Base-by-base conservation (phyloP, 2,888 invertebrate species). In the Cerastis rubricosa region DNA sequence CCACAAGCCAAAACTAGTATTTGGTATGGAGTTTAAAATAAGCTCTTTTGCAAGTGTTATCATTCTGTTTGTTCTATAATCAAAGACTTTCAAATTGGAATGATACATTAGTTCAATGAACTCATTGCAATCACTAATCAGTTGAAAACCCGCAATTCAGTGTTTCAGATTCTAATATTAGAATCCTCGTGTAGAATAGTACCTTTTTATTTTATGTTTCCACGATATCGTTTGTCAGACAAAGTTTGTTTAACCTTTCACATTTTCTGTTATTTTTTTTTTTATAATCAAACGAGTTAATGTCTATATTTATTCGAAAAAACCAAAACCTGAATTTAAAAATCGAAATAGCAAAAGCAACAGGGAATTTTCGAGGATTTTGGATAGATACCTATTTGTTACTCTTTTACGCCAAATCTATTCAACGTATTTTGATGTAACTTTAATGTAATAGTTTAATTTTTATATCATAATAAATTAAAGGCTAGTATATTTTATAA, bases 231-330 rank as follows among this genome's bases (percentile, higher is more conserved):
- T 29, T n/a, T 47, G n/a, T 59, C 40, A 59, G 5, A 29, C 17
- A 29, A 43, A 5, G 1, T 75, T 67, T 61, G 7, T 29, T 29
- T 43, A n/a, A 61, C 22, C 43, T 63, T 67, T 51, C 22, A 45
- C 22, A 65, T 78, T 57, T 64, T n/a, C 22, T 54, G 43, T 65
- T n/a, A n/a, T n/a, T n/a, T n/a, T n/a, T n/a, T n/a, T 71, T 71
- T 65, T 22, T n/a, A 3, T 57, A 35, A 54, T 35, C 22, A 63
- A 54, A 40, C 22, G 22, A 49, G n/a, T 47, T 57, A 0, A 17
- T 49, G 11, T 19, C 40, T 1, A 9, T 49, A 19, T 35, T 67
- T 59, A 59, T 9, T 61, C 43, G 4, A 6, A 45, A 11, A 29
- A 76, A 47, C 22, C 54, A 7, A 63, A 61, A 25, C 0, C 3